These are phyloP conservation scores for Leptodactylus fuscus DNA, from an alignment of 2,113 vertebrate genomes.

Conservation along the genomic window DNA sequence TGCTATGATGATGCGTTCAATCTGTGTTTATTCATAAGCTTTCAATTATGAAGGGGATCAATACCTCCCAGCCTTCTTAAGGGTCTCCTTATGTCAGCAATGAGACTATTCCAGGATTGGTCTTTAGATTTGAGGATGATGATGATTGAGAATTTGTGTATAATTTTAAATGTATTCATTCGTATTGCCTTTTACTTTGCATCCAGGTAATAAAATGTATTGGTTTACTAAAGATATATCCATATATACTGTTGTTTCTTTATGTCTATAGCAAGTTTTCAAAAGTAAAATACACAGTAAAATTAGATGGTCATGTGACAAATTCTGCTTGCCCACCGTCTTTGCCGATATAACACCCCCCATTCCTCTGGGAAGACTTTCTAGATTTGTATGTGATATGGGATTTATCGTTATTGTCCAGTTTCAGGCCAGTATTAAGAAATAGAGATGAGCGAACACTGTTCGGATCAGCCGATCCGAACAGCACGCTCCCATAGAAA, in stretches of 20 bases:
- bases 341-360: background rate
- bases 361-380: too few relatives aligned
- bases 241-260: background rate
- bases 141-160: slow-evolving; percentile 26
- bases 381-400: too few relatives aligned
- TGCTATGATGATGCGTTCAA: slow-evolving; percentile 29
- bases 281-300: background rate
- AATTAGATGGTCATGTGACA: background rate
- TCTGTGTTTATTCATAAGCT: background rate
- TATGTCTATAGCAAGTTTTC: background rate
- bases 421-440: too few relatives aligned
- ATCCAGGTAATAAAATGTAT: slow-evolving; percentile 60
- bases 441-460: too few relatives aligned
- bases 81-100: background rate
- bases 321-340: background rate
- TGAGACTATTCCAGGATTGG: background rate
- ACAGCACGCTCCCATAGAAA: too few relatives aligned
- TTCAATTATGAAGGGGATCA: background rate
- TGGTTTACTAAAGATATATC: slow-evolving; percentile 41
- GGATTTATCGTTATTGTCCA: too few relatives aligned
- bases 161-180: slow-evolving; percentile 49
- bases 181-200: slow-evolving; percentile 56
- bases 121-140: background rate
- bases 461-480: too few relatives aligned
- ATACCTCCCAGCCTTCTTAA: background rate